Base-by-base conservation (phyloP, 1,140 invertebrate species). In the Babylonia areolata region DNA sequence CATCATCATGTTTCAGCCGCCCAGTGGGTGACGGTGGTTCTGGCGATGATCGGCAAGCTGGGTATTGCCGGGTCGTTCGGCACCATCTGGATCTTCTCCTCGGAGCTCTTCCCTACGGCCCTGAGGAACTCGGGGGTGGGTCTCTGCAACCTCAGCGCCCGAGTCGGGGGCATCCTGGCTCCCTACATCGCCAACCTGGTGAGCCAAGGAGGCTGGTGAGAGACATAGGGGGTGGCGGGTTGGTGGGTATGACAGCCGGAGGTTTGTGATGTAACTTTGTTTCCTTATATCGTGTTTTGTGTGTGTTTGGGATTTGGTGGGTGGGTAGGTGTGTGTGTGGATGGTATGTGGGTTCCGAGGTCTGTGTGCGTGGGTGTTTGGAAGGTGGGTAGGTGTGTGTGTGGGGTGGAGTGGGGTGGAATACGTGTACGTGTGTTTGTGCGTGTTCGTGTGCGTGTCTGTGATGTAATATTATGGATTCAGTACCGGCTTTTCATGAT, bases 21-120 rank as follows among this genome's bases (percentile, higher is more conserved):
- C 2, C 83, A 85, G 40, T 87, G 86, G 86, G 15, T 81, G 17
- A 85, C 83, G 17, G 83, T 85, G 15, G 79, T 54, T 3, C 64
- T 87, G 28, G 83, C 86, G 35, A 85, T 87, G 83, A 40, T 85
- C 28, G 86, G 86, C 33, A 87, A 87, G 83, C 79, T 87, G n/a
- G 86, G 86, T 15, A 79, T 79, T 15, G 58, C 82, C 12, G 86
- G 83, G 78, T 35, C 80, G 6, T 87, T 85, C 58, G 86, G 40
- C 54, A 75, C 42, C 33, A 75, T 87, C n/a, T 87, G 64, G 35
- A 39, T 87, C 58, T 87, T 81, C 82, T 81, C 86, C 1, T 71
- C 86, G 0, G 86, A 87, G 69, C 31, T 87, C 17, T 87, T 73
- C 84, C 86, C 86, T 28, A 87, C 86, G 28, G 79, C 85, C 9